Evolutionary conservation across 2,888 invertebrate genomes (phyloP).

Genomic region (Leptinotarsa peninsularis): DNA sequence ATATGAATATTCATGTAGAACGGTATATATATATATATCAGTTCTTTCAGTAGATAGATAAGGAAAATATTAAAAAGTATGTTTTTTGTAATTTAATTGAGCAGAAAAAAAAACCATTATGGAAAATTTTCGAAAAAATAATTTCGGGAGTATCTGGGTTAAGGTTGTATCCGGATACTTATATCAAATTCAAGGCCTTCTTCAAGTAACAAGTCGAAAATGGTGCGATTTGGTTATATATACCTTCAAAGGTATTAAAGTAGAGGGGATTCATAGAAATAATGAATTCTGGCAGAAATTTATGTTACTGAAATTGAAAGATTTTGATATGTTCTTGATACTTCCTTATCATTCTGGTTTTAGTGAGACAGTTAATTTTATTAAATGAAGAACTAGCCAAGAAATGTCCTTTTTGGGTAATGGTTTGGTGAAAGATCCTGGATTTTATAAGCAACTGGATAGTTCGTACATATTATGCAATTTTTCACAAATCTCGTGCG

Average conservation of each 20-base stretch:
- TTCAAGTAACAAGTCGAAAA: slow-evolving; percentile 16
- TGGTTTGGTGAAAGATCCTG: slow-evolving; percentile 21
- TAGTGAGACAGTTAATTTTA: neutral
- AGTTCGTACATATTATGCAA: neutral
- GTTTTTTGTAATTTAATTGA: too few relatives aligned
- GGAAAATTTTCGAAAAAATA: too few relatives aligned
- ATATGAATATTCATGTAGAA: too few relatives aligned
- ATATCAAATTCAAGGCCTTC: slow-evolving; percentile 27
- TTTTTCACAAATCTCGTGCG: slow-evolving; percentile 3
- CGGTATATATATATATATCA: too few relatives aligned
- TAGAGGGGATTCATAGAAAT: slow-evolving; percentile 20
- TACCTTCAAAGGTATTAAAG: slow-evolving; percentile 29
- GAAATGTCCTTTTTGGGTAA: slow-evolving; percentile 10
- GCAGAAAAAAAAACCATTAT: too few relatives aligned
- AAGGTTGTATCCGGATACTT: slow-evolving; percentile 12
- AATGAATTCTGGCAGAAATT: slow-evolving; percentile 10
- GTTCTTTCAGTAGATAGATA: too few relatives aligned
- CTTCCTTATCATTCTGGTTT: slow-evolving; percentile 9
- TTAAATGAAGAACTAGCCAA: slow-evolving; percentile 1
- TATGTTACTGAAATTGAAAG: slow-evolving; percentile 12
- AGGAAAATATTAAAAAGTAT: too few relatives aligned
- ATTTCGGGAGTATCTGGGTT: too few relatives aligned
- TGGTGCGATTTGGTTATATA: slow-evolving; percentile 26
- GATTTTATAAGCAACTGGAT: slow-evolving; percentile 27
- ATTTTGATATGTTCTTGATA: slow-evolving; percentile 15